Evolutionary conservation across 1,140 invertebrate genomes (phyloP), one percentile per base, ranked within the genome.

Genomic region (Aphidius ervi): DNA sequence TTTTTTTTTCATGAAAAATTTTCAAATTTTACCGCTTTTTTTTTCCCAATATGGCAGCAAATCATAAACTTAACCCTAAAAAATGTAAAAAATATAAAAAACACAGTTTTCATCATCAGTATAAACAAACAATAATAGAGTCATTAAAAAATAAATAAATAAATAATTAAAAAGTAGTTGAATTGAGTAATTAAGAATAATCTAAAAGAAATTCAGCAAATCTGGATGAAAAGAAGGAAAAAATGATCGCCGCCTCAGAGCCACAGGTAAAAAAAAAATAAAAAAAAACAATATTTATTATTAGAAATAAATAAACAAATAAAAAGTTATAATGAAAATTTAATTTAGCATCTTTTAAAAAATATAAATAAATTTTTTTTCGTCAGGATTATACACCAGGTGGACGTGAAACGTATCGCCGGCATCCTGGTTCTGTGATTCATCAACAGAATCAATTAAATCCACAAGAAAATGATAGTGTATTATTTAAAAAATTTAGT

Each of bases 381-480:
- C 70, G 79, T n/a, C 74, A 92, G 90, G 92, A 94, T 81, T 95
- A 91, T 84, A 83, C 91, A 82, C 93, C 93, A 70, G 90, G 90
- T 82, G 93, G 93, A 70, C 85, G 92, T 76, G 86, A 89, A 74
- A 88, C 90, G 75, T 79, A 91, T 71, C 76, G 82, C 54, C 85
- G 85, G 53, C 93, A 95, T 82, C 93, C 93, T 54, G 88, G 89
- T 61, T 81, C 82, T 62, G 75, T 82, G 49, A 77, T 75, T 50
- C 66, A 68, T 48, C 67, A 65, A 31, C 46, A 56, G 23, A 58
- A 63, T n/a, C 40, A 31, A 9, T 64, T 64, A 20, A 70, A 64
- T 63, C 63, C 59, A 52, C 53, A 67, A 10, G 67, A 68, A 42
- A 71, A 74, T 70, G 87, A 85, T 74, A 85, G 83, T 69, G 82